A percentile compares a stretch with the other conserved stretches of the same genome.
These are phyloP conservation scores for Apis laboriosa DNA, from an alignment of 1,140 invertebrate species.

Conservation along the genomic window DNA sequence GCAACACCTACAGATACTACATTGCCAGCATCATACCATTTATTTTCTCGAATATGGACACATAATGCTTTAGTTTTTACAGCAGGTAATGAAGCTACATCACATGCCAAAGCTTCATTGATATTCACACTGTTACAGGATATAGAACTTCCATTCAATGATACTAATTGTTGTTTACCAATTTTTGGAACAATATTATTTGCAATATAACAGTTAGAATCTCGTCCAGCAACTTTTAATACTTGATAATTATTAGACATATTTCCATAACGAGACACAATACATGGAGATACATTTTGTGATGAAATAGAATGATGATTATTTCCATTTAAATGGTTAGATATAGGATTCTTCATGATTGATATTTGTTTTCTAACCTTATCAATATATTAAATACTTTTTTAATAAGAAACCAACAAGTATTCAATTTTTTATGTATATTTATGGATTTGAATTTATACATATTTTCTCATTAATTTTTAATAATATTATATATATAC, in stretches of 20 bases:
- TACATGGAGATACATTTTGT: slow-evolving; percentile 43
- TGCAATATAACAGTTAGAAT: slow-evolving; percentile 61
- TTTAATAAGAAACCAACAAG: background rate
- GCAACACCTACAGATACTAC: slow-evolving; percentile 73
- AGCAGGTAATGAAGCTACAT: slow-evolving; percentile 66
- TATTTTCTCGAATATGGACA: slow-evolving; percentile 76
- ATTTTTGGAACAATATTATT: slow-evolving; percentile 64
- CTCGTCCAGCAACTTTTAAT: slow-evolving; percentile 56
- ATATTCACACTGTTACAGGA: slow-evolving; percentile 75
- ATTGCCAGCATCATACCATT: slow-evolving; percentile 77
- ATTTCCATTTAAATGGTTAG: slow-evolving; percentile 52
- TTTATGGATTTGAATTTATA: slow-evolving; percentile 8
- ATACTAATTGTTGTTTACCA: slow-evolving; percentile 76
- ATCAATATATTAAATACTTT: slow-evolving; percentile 4
- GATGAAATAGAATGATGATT: slow-evolving; percentile 15
- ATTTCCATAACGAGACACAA: slow-evolving; percentile 50
- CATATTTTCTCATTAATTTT: slow-evolving; percentile 36
- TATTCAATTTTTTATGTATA: background rate
- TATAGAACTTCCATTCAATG: slow-evolving; percentile 74
- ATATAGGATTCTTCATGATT: slow-evolving; percentile 56
- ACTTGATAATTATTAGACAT: slow-evolving; percentile 59
- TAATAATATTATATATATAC: slow-evolving; percentile 1
- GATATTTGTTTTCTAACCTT: slow-evolving; percentile 38
- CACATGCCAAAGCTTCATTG: slow-evolving; percentile 73
- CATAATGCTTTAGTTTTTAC: slow-evolving; percentile 72